A percentile compares a stretch with the other conserved stretches of the same genome.
These are phyloP conservation scores for Nasonovia ribisnigri DNA, from an alignment of 2,888 invertebrate genomes.

Conservation along the genomic window DNA sequence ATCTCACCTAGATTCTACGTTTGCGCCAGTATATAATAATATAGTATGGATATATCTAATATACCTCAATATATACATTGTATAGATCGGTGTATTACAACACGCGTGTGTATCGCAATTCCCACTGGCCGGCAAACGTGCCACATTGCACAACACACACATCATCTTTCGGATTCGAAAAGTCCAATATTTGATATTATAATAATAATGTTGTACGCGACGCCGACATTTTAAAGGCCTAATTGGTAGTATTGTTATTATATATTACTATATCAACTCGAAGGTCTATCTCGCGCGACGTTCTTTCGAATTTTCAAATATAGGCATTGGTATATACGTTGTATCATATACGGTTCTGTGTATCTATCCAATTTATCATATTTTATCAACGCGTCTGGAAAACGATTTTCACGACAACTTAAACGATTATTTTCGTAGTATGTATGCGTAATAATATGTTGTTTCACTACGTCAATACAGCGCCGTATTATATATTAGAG, in stretches of 20 bases:
- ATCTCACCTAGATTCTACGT: constrained; percentile 22
- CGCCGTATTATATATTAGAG: background rate
- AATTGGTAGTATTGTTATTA: no score
- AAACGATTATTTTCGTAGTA: no score
- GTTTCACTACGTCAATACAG: background rate
- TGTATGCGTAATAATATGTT: background rate
- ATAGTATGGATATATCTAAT: background rate
- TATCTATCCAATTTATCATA: background rate
- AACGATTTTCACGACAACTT: no score
- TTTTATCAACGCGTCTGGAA: background rate
- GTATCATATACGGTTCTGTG: background rate
- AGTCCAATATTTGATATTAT: background rate
- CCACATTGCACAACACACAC: background rate
- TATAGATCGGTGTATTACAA: background rate
- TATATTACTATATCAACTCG: background rate
- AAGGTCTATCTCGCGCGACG: background rate
- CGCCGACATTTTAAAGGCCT: background rate
- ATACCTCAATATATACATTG: background rate
- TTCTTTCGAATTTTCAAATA: background rate
- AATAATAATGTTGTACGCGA: background rate
- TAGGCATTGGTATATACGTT: no score
- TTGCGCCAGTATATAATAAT: background rate
- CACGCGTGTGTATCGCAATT: background rate
- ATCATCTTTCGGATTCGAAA: background rate
- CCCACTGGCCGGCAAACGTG: background rate